These are phyloP conservation scores for Pandemis heparana DNA, from an alignment of 2,888 invertebrate species.

Conservation along the genomic window DNA sequence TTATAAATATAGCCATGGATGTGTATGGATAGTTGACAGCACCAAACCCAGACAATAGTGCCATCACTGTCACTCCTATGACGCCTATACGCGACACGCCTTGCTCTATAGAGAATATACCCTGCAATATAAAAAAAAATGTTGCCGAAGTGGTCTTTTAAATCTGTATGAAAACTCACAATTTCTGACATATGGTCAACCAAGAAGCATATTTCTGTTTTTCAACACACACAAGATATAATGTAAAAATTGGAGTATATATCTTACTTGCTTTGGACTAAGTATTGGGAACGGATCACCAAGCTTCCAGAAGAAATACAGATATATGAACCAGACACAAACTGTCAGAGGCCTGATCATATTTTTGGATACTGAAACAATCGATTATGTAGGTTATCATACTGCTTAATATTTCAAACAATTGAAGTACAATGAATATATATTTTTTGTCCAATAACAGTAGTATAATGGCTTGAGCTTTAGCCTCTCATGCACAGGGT, in stretches of 20 bases:
- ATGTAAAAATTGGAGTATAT: background rate
- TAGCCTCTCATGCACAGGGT: too few relatives aligned
- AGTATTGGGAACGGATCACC: slow-evolving; percentile 99
- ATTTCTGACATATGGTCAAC: too few relatives aligned
- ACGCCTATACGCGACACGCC: slow-evolving; percentile 99
- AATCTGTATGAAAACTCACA: too few relatives aligned
- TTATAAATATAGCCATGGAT: slow-evolving; percentile 99
- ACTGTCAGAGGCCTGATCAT: slow-evolving; percentile 93
- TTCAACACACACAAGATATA: too few relatives aligned
- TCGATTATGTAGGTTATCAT: background rate
- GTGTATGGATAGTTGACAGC: slow-evolving; percentile 99
- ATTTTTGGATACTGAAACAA: slow-evolving; percentile 89
- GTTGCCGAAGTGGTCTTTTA: too few relatives aligned
- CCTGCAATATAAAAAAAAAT: slow-evolving; percentile 60
- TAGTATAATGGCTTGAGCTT: too few relatives aligned
- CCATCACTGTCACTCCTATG: slow-evolving; percentile 99
- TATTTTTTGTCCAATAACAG: too few relatives aligned
- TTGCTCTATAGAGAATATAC: slow-evolving; percentile 92
- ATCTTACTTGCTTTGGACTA: slow-evolving; percentile 96
- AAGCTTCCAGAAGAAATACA: slow-evolving; percentile 99
- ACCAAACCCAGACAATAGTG: slow-evolving; percentile 99
- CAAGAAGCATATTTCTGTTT: background rate
- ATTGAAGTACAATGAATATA: too few relatives aligned
- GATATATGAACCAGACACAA: slow-evolving; percentile 94
- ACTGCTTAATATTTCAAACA: too few relatives aligned